Evolutionary conservation across 2,113 vertebrate genomes (phyloP).

Genomic region (Macheiramphus alcinus): DNA sequence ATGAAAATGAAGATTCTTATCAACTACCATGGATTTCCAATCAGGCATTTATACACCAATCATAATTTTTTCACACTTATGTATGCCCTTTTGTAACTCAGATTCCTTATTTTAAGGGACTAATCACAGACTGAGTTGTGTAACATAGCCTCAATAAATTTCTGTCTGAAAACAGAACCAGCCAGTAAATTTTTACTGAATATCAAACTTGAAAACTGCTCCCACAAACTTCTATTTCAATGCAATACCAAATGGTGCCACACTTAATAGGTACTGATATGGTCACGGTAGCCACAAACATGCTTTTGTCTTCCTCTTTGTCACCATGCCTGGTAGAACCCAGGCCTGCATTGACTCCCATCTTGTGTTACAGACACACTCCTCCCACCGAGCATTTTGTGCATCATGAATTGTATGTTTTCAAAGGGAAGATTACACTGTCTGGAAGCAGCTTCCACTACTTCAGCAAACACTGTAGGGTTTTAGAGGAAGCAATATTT

Average conservation of each 20-base stretch:
- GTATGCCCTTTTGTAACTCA: background rate
- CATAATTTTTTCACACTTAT: background rate
- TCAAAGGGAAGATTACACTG: background rate
- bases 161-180: background rate
- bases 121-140: background rate
- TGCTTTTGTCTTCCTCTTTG: background rate
- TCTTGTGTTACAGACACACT: background rate
- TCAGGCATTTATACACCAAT: background rate
- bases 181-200: background rate
- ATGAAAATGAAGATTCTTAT: background rate
- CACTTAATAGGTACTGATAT: background rate
- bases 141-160: background rate
- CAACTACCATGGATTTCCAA: background rate
- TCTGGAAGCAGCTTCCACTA: background rate
- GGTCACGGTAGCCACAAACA: background rate
- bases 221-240: background rate
- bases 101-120: background rate
- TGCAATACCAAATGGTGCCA: background rate
- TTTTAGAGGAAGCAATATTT: background rate
- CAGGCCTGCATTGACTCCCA: background rate
- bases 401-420: background rate
- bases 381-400: background rate
- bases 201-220: background rate
- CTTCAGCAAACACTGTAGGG: background rate
- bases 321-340: background rate